A percentile compares a stretch with the other conserved stretches of the same genome.
Conservation (phyloP, 2,797 vertebrate species). For the Apogon talboti region DNA sequence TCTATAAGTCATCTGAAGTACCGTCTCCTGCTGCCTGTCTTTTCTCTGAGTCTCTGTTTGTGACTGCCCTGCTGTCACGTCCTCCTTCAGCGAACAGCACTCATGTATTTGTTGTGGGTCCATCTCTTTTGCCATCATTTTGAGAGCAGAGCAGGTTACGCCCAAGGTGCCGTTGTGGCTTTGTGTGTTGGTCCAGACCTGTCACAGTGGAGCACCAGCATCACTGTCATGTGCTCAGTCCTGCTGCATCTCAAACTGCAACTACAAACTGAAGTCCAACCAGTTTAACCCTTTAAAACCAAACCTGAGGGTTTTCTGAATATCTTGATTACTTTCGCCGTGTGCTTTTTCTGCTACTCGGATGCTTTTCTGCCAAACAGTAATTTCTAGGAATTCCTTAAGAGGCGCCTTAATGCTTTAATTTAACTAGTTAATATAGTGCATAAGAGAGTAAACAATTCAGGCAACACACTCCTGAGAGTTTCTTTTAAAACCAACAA, state of each 20-base stretch:
- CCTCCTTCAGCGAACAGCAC: not conserved
- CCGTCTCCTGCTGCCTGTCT: slow-evolving; percentile 4
- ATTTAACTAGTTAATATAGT: slow-evolving; percentile 13
- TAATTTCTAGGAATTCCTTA: not conserved
- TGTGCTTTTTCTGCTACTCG: slow-evolving; percentile 3
- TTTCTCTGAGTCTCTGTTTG: not conserved
- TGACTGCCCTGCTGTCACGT: slow-evolving; percentile 2
- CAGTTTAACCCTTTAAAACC: no score
- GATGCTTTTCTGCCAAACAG: not conserved
- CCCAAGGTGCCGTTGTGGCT: slow-evolving; percentile 1
- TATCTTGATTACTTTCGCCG: not conserved
- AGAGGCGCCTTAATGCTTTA: not conserved
- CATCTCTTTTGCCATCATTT: slow-evolving; percentile 14
- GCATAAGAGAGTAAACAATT: slow-evolving; percentile 25
- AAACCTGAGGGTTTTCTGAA: no score
- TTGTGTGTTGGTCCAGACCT: not conserved
- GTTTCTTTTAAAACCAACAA: slow-evolving; percentile 8
- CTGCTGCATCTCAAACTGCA: slow-evolving; percentile 1
- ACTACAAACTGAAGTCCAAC: not conserved
- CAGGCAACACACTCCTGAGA: not conserved
- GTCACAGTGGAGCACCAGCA: no score
- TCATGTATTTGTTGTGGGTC: slow-evolving; percentile 26
- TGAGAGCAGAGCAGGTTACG: not conserved
- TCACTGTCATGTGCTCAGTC: not conserved
- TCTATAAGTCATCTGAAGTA: slow-evolving; percentile 3